phyloP scores from a whole-genome alignment of 2,113 vertebrate species.

The Tretioscincus oriximinensis region DNA sequence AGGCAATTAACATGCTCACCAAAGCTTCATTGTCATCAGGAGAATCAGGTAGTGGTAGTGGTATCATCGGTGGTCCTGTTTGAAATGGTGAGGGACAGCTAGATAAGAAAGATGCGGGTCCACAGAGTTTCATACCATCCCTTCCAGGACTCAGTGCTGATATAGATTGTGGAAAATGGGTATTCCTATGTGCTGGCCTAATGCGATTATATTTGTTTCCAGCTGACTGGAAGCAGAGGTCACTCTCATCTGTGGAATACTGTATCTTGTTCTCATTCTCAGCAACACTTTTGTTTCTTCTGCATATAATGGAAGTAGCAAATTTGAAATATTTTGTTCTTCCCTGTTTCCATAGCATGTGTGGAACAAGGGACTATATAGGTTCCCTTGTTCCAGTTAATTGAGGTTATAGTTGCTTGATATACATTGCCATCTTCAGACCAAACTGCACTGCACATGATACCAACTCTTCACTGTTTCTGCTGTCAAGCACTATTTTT shows the following conservation, averaged over 20 bases:
- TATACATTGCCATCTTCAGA: slow-evolving; percentile 92
- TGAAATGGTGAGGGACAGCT: slow-evolving; percentile 83
- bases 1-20: slow-evolving; percentile 93
- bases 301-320: slow-evolving; percentile 70
- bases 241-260: slow-evolving; percentile 65
- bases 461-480: slow-evolving; percentile 90
- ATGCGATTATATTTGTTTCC: slow-evolving; percentile 68
- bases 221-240: slow-evolving; percentile 75
- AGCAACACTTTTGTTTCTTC: slow-evolving; percentile 69
- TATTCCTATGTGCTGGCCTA: slow-evolving; percentile 75
- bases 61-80: slow-evolving; percentile 82
- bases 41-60: slow-evolving; percentile 85
- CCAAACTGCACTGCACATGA: slow-evolving; percentile 87
- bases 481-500: slow-evolving; percentile 66
- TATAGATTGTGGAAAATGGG: slow-evolving; percentile 72
- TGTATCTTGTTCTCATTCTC: slow-evolving; percentile 30
- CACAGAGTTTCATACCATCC: slow-evolving; percentile 71
- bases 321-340: slow-evolving; percentile 84
- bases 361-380: slow-evolving; percentile 86
- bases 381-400: slow-evolving; percentile 82
- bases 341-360: slow-evolving; percentile 90
- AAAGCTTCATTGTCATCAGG: slow-evolving; percentile 85
- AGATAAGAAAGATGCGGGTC: slow-evolving; percentile 71
- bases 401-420: slow-evolving; percentile 82
- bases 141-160: slow-evolving; percentile 68